Conservation (phyloP, 2,888 invertebrate species). For the Galerucella calmariensis region DNA sequence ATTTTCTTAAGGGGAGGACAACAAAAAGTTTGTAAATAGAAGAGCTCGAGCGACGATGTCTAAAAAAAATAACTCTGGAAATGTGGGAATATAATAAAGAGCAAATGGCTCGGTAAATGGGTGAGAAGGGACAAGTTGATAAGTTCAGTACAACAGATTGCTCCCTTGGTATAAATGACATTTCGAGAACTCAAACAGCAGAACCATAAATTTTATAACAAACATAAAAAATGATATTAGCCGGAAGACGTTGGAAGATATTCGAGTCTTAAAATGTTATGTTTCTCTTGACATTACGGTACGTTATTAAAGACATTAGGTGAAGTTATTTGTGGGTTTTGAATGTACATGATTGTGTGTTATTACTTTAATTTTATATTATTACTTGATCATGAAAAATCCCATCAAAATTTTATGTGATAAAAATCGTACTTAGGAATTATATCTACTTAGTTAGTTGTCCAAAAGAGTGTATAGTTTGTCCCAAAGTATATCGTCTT, state of each 20-base stretch:
- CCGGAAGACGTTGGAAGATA: neutral
- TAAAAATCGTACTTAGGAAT: too few relatives aligned
- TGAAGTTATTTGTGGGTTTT: too few relatives aligned
- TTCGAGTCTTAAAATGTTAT: too few relatives aligned
- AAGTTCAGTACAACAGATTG: conserved; percentile 31
- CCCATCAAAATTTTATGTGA: too few relatives aligned
- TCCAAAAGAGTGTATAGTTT: too few relatives aligned
- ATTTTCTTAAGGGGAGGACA: neutral
- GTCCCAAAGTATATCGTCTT: too few relatives aligned
- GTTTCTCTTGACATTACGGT: too few relatives aligned
- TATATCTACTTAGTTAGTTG: too few relatives aligned
- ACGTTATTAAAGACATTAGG: too few relatives aligned
- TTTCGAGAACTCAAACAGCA: conserved; percentile 19
- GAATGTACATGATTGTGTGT: too few relatives aligned
- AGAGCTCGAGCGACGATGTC: neutral
- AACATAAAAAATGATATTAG: conserved; percentile 1
- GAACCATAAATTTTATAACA: conserved; percentile 20
- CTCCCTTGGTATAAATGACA: conserved; percentile 31
- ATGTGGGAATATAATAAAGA: conserved; percentile 22
- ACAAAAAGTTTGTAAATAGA: neutral
- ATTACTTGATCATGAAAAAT: too few relatives aligned
- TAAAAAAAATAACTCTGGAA: conserved; percentile 7
- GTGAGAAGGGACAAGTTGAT: conserved; percentile 36
- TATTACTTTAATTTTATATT: too few relatives aligned
- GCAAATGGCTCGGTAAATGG: conserved; percentile 34